Evolutionary conservation across 2,888 invertebrate species (phyloP).

Genomic region (Meloe dianella): DNA sequence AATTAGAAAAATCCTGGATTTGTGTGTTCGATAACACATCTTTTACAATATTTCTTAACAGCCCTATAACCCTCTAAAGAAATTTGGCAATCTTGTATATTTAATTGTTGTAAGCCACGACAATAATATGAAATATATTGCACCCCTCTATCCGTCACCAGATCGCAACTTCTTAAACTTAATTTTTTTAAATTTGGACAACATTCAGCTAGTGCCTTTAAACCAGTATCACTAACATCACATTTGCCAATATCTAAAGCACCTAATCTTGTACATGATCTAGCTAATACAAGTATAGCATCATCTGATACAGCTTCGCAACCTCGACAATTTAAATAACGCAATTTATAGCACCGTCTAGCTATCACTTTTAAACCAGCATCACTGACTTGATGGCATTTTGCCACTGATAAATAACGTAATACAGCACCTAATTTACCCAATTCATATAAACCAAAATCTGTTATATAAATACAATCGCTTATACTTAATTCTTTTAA

Average conservation of each 20-base stretch:
- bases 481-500: conserved; percentile 88
- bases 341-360: conserved; percentile 83
- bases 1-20: conserved; percentile 88
- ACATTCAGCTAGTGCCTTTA: conserved; percentile 84
- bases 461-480: conserved; percentile 87
- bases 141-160: conserved; percentile 87
- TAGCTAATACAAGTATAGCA: conserved; percentile 83
- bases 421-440: conserved; percentile 88
- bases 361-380: conserved; percentile 88
- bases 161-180: conserved; percentile 88
- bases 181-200: conserved; percentile 91
- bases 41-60: conserved; percentile 89
- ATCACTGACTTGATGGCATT: conserved; percentile 91
- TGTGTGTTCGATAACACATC: conserved; percentile 93
- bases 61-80: conserved; percentile 88
- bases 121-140: conserved; percentile 90
- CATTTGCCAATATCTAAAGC: conserved; percentile 93
- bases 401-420: conserved; percentile 90
- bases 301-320: conserved; percentile 95
- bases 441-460: conserved; percentile 88
- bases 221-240: conserved; percentile 88
- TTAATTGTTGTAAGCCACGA: conserved; percentile 85
- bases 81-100: conserved; percentile 92
- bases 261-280: conserved; percentile 83
- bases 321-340: conserved; percentile 89